Conservation (phyloP, 2,113 vertebrate genomes). For the Hippopotamus amphibius region DNA sequence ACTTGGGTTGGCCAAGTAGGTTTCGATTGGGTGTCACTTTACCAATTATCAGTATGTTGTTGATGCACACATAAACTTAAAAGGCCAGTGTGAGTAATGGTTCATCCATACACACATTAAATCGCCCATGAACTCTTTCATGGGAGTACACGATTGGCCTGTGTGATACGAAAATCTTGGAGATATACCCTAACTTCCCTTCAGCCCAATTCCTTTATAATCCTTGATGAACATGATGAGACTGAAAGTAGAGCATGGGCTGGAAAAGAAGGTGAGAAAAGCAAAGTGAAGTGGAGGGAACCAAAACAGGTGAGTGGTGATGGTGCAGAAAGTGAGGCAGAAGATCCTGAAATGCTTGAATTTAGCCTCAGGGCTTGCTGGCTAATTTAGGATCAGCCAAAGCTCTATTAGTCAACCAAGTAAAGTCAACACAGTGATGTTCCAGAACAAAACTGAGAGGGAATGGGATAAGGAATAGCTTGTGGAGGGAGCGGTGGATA, state of each 20-base stretch:
- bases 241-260: background rate
- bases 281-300: background rate
- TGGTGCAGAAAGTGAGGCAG: background rate
- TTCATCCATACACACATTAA: background rate
- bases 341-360: background rate
- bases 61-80: background rate
- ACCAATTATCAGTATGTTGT: background rate
- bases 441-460: background rate
- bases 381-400: background rate
- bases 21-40: background rate
- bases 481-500: background rate
- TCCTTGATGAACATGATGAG: background rate
- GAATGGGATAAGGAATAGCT: background rate
- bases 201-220: background rate
- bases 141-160: background rate
- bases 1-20: background rate
- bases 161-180: background rate
- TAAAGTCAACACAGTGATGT: background rate
- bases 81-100: background rate
- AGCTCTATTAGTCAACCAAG: background rate
- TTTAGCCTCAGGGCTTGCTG: background rate
- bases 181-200: background rate
- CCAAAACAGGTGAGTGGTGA: background rate
- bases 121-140: background rate
- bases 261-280: background rate